A percentile compares a stretch with the other conserved stretches of the same genome.
These are phyloP conservation scores for Ceyx erithaca DNA, from an alignment of 2,797 vertebrate species.

Conservation along the genomic window DNA sequence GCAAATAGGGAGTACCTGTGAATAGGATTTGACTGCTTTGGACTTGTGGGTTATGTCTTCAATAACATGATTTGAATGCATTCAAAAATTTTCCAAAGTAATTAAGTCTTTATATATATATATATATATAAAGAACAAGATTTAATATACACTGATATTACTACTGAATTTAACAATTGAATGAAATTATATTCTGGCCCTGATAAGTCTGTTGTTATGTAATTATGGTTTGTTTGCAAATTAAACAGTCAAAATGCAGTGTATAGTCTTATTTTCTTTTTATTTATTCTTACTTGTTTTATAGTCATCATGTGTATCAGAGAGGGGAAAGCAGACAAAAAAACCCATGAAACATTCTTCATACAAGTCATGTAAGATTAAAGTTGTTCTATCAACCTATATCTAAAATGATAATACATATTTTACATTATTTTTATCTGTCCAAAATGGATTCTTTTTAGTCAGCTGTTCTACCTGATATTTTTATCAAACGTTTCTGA, in stretches of 20 bases:
- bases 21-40: background rate
- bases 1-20: background rate
- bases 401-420: background rate
- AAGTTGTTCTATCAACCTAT: background rate
- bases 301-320: background rate
- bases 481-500: background rate
- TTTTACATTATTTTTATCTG: background rate
- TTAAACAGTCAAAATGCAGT: background rate
- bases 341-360: fast-evolving
- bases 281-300: background rate
- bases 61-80: background rate
- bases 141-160: background rate
- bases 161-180: background rate
- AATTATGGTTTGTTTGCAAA: background rate
- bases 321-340: background rate
- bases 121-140: too few relatives aligned
- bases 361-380: background rate
- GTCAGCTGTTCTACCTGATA: fast-evolving
- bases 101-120: background rate
- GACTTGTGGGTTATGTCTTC: background rate
- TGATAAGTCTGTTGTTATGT: background rate
- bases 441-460: background rate
- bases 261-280: background rate
- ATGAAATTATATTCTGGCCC: background rate
- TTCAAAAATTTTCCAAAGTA: background rate